Base-by-base conservation (phyloP, 2,888 invertebrate species). In the Leptinotarsa haldemani region DNA sequence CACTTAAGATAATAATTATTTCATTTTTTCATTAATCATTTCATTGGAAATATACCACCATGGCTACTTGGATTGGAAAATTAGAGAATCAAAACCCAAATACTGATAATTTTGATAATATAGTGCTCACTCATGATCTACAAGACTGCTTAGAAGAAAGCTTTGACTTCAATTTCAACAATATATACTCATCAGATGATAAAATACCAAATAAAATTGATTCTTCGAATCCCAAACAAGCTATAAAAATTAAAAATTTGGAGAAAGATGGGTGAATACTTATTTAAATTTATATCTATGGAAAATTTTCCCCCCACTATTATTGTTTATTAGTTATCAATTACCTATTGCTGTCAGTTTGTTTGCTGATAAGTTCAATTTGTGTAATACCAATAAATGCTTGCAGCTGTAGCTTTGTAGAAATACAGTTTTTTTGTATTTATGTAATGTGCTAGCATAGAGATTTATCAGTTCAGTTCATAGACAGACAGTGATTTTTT, bases 51-150 rank as follows among this genome's bases (percentile, higher is more conserved):
- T n/a, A n/a, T 15, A 40, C 30, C 5, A 25, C 56, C 67, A 82
- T 83, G 83, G 82, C 81, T 64, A 78, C 78, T 69, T 82, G 81
- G 81, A 78, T 80, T 50, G 80, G 79, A 76, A 82, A 81, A 77
- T 73, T 80, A 76, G 78, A 78, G 77, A 78, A 73, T 71, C 69
- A 78, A 74, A 69, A 64, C 53, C 69, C 70, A 64, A 74, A 78
- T 65, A 80, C 80, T 77, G 82, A 82, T 77, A 80, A 79, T 75
- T 74, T 77, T 65, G 78, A 88, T 76, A 87, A 85, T 81, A 88
- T 89, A 75, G 85, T 89, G 65, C 88, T 89, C 80, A 88, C 88
- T 56, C 89, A 89, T 80, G 90, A 90, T 82, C 85, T 90, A 70
- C 89, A 90, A 82, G 89, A 90, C 80, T 90, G 89, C 79, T 85